phyloP scores from a whole-genome alignment of 2,888 invertebrate species.

The Eristalis pertinax region DNA sequence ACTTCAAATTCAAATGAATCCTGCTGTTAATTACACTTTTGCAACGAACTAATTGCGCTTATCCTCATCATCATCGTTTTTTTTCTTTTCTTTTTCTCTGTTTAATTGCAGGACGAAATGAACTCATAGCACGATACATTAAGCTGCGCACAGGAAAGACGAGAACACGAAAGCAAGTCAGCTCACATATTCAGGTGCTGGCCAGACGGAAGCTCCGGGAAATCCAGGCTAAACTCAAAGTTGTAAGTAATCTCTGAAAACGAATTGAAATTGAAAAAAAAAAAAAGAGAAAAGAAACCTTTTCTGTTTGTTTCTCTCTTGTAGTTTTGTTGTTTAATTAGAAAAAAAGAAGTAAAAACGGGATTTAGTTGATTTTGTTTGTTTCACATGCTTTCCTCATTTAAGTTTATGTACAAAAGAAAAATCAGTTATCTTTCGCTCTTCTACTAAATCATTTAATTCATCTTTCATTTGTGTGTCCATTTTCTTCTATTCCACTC shows the following conservation, averaged over 20 bases:
- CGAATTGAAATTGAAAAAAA: slow-evolving; percentile 7
- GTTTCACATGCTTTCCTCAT: slow-evolving; percentile 65
- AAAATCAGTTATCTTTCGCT: not conserved
- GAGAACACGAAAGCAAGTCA: slow-evolving; percentile 99
- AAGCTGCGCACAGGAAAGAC: slow-evolving; percentile 99
- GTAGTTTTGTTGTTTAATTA: slow-evolving; percentile 22
- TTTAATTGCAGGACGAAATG: slow-evolving; percentile 95
- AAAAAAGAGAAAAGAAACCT: not conserved
- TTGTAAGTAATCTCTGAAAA: slow-evolving; percentile 86
- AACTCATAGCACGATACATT: slow-evolving; percentile 99
- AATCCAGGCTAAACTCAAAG: slow-evolving; percentile 98
- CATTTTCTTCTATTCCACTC: not conserved
- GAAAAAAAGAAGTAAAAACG: slow-evolving; percentile 23
- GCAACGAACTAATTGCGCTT: slow-evolving; percentile 60
- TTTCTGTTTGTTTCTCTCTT: slow-evolving; percentile 12
- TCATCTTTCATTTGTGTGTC: slow-evolving; percentile 24
- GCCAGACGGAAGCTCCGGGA: slow-evolving; percentile 99
- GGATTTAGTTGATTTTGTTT: slow-evolving; percentile 69
- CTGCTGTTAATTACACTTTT: slow-evolving; percentile 25
- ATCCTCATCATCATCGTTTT: slow-evolving; percentile 40
- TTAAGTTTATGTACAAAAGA: not conserved
- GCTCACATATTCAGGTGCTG: slow-evolving; percentile 99
- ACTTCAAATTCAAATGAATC: slow-evolving; percentile 37
- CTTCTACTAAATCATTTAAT: slow-evolving; percentile 42
- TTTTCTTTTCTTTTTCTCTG: slow-evolving; percentile 63